phyloP scores from a whole-genome alignment of 2,888 invertebrate species.

The Tuberolachnus salignus region DNA sequence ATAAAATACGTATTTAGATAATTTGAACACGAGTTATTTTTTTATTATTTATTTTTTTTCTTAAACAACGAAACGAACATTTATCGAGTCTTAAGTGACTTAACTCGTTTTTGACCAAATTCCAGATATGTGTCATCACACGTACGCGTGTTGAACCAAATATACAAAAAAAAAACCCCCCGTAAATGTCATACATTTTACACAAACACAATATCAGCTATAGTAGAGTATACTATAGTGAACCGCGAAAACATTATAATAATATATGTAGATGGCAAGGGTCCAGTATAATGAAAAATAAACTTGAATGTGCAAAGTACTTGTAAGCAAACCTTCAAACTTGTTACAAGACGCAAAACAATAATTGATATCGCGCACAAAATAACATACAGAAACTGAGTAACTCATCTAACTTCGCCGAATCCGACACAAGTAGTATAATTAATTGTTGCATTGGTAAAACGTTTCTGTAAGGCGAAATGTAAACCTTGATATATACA shows the following conservation, averaged over 20 bases:
- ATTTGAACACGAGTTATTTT: slow-evolving; percentile 10
- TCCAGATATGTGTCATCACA: slow-evolving; percentile 5
- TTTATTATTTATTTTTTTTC: too few species aligned
- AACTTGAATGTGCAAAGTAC: slow-evolving; percentile 26
- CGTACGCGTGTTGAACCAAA: slow-evolving; percentile 9
- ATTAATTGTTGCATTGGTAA: too few species aligned
- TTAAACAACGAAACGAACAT: background rate
- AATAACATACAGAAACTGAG: background rate
- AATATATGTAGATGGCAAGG: background rate
- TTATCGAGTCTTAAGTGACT: slow-evolving; percentile 17
- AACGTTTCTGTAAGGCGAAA: too few species aligned
- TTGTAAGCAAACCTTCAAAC: slow-evolving; percentile 12
- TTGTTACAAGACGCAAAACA: slow-evolving; percentile 13
- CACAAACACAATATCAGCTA: background rate
- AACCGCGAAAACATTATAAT: slow-evolving; percentile 10
- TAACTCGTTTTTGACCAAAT: slow-evolving; percentile 25
- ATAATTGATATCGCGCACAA: too few species aligned
- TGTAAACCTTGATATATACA: too few species aligned
- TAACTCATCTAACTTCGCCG: background rate
- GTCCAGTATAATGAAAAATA: slow-evolving; percentile 1
- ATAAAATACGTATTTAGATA: background rate
- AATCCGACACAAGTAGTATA: too few species aligned
- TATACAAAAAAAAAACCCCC: too few species aligned
- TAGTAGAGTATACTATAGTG: background rate
- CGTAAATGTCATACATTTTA: slow-evolving; percentile 9